Evolutionary conservation across 1,140 invertebrate species (phyloP), one percentile per base, ranked within the genome.

Genomic region (Drosophila nikananu): DNA sequence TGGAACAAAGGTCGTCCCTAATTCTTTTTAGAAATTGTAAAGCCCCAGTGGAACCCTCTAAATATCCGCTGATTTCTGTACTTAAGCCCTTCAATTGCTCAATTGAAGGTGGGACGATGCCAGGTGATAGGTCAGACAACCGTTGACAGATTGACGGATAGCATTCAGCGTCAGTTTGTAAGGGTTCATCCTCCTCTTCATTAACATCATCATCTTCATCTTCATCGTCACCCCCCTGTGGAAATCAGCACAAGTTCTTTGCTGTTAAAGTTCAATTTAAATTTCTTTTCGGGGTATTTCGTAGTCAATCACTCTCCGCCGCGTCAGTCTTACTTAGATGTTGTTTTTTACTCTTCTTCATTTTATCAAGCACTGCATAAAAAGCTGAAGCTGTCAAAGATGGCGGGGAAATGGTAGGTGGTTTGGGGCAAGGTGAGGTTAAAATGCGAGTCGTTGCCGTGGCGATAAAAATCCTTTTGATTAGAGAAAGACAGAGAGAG

Each of bases 391-490:
- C 80, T 72, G 81, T 83, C 71, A 67, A 65, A 78, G 65, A 51
- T 41, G 44, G 21, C 44, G 27, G 46, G 37, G 19, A 13, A n/a
- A 5, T n/a, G 41, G 57, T 30, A 13, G 49, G 35, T 4, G 55
- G n/a, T 35, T 1, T 21, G 55, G 49, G 39, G 63, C 32, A 27
- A 42, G 52, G 62, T 72, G 42, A 73, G 66, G 70, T 73, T 66
- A 44, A 62, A 66, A 66, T 66, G 41, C 63, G 63, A 46, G 41
- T 73, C 67, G 80, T 79, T 79, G 78, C 66, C 77, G 70, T 64
- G 62, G 65, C 86, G 84, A 89, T 89, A 89, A 89, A 89, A 89
- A 89, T 89, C 86, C 84, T 90, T 89, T 90, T 89, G 84, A 89
- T 89, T 89, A 89, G 84, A 87, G 77, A 30, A 30, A 61, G 57